Evolutionary conservation across 2,113 vertebrate genomes (phyloP).

Genomic region (Hyla sarda): DNA sequence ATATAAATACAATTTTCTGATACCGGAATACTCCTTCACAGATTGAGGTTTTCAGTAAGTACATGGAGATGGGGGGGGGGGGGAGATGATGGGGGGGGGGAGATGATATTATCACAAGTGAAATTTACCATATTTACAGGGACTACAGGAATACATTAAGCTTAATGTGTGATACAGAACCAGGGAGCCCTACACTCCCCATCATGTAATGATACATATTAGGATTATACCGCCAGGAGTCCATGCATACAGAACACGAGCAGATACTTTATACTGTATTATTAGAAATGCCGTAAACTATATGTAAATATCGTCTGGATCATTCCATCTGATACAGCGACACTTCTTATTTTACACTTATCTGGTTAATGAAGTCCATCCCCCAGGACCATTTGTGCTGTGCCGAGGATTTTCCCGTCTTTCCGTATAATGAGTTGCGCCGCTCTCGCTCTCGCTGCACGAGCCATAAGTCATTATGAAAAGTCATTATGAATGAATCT

Average conservation of each 20-base stretch:
- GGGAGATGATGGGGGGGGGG: too few species aligned
- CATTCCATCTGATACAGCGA: not conserved
- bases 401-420: slow-evolving; percentile 21
- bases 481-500: slow-evolving; percentile 10
- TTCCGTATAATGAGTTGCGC: not conserved
- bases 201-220: not conserved
- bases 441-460: not conserved
- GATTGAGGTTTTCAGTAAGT: too few species aligned
- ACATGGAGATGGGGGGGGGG: too few species aligned
- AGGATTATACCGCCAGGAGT: not conserved
- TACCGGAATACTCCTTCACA: too few species aligned
- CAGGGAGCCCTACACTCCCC: not conserved
- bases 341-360: slow-evolving; percentile 25
- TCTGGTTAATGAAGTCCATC: slow-evolving; percentile 34
- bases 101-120: too few species aligned
- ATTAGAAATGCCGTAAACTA: too few species aligned
- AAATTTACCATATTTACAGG: too few species aligned
- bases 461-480: slow-evolving; percentile 18
- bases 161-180: not conserved
- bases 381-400: slow-evolving; percentile 9
- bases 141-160: not conserved
- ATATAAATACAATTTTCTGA: too few species aligned
- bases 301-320: not conserved
- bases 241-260: not conserved
- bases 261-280: not conserved